Evolutionary conservation across 2,888 invertebrate species (phyloP).

Genomic region (Anthophora plumipes): DNA sequence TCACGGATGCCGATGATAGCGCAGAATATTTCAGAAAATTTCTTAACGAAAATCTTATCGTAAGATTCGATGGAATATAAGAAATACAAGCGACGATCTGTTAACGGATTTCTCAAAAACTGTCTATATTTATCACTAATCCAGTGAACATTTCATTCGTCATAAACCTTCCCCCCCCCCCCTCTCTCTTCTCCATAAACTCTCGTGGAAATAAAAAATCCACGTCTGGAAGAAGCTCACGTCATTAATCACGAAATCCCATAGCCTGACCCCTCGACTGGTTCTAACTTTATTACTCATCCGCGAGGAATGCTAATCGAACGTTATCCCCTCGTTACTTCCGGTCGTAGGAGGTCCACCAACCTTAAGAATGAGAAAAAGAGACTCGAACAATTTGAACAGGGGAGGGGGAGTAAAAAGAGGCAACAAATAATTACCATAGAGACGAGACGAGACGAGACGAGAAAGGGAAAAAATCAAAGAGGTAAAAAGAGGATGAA

Average conservation of each 20-base stretch:
- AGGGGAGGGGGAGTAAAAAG: neutral
- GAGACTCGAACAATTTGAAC: too few species aligned
- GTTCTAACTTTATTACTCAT: constrained; percentile 18
- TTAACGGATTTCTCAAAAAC: too few species aligned
- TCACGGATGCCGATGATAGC: too few species aligned
- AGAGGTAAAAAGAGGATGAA: neutral
- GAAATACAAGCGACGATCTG: too few species aligned
- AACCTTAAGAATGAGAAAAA: too few species aligned
- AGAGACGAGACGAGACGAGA: neutral
- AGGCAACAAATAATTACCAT: neutral
- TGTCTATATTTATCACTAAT: neutral
- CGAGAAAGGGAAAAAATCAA: neutral
- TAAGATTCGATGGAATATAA: too few species aligned
- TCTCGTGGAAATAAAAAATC: neutral
- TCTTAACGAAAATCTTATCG: too few species aligned
- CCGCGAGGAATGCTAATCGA: constrained; percentile 29
- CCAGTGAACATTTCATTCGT: neutral
- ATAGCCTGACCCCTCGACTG: neutral
- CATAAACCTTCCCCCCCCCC: neutral
- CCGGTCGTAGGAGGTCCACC: constrained; percentile 45
- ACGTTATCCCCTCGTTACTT: constrained; percentile 42
- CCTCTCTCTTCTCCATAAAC: neutral
- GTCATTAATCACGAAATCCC: constrained; percentile 23
- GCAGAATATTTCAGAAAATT: too few species aligned
- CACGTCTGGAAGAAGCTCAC: neutral